A percentile compares a stretch with the other conserved stretches of the same genome.
Conservation (phyloP, 2,888 invertebrate species). For the Therioaphis trifolii region DNA sequence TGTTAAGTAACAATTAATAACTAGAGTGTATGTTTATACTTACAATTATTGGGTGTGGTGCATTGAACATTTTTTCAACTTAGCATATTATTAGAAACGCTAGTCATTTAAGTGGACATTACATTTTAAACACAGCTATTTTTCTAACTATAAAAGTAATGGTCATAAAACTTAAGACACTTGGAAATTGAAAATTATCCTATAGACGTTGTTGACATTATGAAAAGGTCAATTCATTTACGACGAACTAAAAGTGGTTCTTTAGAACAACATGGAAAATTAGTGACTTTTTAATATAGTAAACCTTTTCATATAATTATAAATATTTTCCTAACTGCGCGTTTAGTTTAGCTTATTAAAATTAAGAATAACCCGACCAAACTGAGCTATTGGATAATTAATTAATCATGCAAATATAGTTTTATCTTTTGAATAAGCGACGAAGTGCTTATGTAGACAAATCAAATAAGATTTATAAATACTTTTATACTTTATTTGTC, state of each 20-base stretch:
- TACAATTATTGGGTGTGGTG: background rate
- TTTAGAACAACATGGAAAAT: background rate
- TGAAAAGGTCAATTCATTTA: conserved; percentile 26
- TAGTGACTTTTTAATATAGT: too few species aligned
- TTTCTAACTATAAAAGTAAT: background rate
- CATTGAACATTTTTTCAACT: background rate
- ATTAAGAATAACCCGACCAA: too few species aligned
- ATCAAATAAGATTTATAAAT: too few species aligned
- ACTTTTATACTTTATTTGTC: too few species aligned
- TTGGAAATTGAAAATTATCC: background rate
- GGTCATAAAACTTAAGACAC: background rate
- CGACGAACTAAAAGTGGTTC: background rate
- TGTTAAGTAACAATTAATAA: conserved; percentile 1
- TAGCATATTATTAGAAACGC: background rate
- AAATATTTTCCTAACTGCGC: too few species aligned
- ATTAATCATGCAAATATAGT: too few species aligned
- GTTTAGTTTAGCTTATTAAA: too few species aligned
- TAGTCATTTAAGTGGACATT: background rate
- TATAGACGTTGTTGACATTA: conserved; percentile 12
- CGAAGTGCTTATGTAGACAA: too few species aligned
- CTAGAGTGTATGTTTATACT: background rate
- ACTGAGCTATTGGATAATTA: too few species aligned
- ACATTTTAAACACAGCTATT: background rate
- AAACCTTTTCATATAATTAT: too few species aligned
- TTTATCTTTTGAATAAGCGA: too few species aligned